Evolutionary conservation across 1,140 invertebrate species (phyloP).

Genomic region (Leguminivora glycinivorella): DNA sequence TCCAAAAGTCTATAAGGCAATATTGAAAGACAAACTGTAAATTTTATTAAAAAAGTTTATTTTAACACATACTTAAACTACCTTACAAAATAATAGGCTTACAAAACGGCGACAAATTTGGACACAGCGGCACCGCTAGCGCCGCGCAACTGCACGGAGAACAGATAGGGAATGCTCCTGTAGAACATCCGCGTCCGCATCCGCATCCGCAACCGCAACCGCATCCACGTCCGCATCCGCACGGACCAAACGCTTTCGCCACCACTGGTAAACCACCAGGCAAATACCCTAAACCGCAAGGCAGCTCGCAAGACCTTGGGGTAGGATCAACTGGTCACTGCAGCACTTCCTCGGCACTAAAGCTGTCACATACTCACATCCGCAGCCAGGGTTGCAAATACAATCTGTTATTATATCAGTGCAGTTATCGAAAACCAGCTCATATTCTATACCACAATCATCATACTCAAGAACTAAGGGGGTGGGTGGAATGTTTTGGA

Average conservation of each 20-base stretch:
- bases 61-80: constrained; percentile 1
- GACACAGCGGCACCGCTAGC: constrained; percentile 33
- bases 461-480: neutral
- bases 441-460: neutral
- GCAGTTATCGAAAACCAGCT: neutral
- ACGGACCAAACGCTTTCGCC: neutral
- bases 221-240: neutral
- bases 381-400: neutral
- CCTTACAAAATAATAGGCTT: constrained; percentile 40
- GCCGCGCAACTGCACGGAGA: constrained; percentile 31
- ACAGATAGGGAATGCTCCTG: constrained; percentile 32
- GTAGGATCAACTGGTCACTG: constrained; percentile 33
- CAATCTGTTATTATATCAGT: neutral
- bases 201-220: neutral
- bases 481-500: neutral
- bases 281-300: constrained; percentile 38
- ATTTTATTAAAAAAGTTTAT: neutral
- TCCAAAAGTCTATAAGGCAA: too few species aligned
- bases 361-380: neutral
- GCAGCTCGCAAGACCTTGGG: constrained; percentile 37
- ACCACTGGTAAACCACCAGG: constrained; percentile 34
- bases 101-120: constrained; percentile 32
- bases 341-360: neutral
- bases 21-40: too few species aligned
- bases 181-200: neutral